Percentiles rank a stretch among this genome's conserved stretches.
phyloP scores from a whole-genome alignment of 2,888 invertebrate species.

The Mythimna impura region DNA sequence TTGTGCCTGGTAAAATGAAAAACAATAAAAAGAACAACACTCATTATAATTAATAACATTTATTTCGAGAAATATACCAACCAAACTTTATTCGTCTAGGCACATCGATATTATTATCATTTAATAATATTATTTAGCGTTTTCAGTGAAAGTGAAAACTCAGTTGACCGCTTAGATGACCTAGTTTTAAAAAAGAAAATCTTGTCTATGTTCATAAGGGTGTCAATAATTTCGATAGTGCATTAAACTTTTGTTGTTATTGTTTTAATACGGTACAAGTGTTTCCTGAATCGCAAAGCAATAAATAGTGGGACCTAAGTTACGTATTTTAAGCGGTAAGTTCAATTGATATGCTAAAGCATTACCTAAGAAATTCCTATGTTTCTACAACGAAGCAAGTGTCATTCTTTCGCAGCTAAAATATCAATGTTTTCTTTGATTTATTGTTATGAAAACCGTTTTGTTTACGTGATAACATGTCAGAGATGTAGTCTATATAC shows the following conservation, averaged over 20 bases:
- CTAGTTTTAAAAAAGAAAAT: constrained; percentile 58
- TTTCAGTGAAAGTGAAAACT: constrained; percentile 42
- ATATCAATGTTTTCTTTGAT: constrained; percentile 48
- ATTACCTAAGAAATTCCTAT: constrained; percentile 13
- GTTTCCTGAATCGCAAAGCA: constrained; percentile 39
- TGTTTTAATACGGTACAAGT: constrained; percentile 48
- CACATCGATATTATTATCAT: neutral
- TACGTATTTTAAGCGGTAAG: constrained; percentile 53
- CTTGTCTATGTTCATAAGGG: constrained; percentile 74
- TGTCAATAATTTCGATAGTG: constrained; percentile 77
- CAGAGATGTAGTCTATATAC: neutral
- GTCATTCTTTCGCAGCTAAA: constrained; percentile 39
- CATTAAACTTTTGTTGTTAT: constrained; percentile 62
- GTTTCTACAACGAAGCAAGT: constrained; percentile 44
- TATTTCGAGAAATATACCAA: neutral
- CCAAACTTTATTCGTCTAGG: neutral
- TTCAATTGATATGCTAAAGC: neutral
- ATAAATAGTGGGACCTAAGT: constrained; percentile 42
- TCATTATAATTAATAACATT: neutral
- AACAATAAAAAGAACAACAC: neutral
- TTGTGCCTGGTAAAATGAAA: neutral
- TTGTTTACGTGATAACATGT: constrained; percentile 7
- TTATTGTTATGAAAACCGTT: constrained; percentile 25
- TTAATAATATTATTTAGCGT: neutral
- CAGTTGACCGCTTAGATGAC: constrained; percentile 24